phyloP scores from a whole-genome alignment of 2,888 invertebrate species.

The Nephrocerus scutellatus region DNA sequence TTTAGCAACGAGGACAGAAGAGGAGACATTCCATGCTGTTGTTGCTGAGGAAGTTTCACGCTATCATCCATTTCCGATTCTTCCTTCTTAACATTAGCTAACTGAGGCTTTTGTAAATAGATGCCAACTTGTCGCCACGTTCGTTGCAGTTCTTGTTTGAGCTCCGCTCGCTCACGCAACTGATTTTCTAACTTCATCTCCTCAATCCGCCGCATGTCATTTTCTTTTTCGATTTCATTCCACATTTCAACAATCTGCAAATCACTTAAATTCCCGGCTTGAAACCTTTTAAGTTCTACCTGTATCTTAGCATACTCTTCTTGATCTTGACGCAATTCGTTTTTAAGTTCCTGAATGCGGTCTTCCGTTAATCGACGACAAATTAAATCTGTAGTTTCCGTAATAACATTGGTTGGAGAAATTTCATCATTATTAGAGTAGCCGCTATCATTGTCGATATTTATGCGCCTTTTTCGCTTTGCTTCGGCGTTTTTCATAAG shows the following conservation, averaged over 20 bases:
- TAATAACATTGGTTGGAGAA: conserved; percentile 37
- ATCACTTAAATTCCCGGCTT: conserved; percentile 55
- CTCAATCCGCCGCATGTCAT: conserved; percentile 63
- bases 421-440: conserved; percentile 21
- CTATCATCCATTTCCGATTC: conserved; percentile 34
- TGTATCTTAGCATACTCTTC: conserved; percentile 67
- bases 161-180: conserved; percentile 53
- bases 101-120: conserved; percentile 11
- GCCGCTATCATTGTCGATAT: conserved; percentile 21
- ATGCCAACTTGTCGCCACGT: conserved; percentile 51
- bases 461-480: conserved; percentile 72
- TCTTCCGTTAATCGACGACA: conserved; percentile 70
- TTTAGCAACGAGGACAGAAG: conserved; percentile 76
- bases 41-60: conserved; percentile 25
- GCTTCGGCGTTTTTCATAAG: conserved; percentile 75
- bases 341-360: conserved; percentile 68
- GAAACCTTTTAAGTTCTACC: conserved; percentile 50
- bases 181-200: conserved; percentile 43
- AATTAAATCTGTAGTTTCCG: conserved; percentile 71
- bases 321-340: conserved; percentile 62
- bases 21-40: conserved; percentile 58
- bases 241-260: conserved; percentile 69
- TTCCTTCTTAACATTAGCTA: no score
- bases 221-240: conserved; percentile 65
- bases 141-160: conserved; percentile 55